Base-by-base conservation (phyloP, 2,888 invertebrate species). In the Apotomis betuletana region DNA sequence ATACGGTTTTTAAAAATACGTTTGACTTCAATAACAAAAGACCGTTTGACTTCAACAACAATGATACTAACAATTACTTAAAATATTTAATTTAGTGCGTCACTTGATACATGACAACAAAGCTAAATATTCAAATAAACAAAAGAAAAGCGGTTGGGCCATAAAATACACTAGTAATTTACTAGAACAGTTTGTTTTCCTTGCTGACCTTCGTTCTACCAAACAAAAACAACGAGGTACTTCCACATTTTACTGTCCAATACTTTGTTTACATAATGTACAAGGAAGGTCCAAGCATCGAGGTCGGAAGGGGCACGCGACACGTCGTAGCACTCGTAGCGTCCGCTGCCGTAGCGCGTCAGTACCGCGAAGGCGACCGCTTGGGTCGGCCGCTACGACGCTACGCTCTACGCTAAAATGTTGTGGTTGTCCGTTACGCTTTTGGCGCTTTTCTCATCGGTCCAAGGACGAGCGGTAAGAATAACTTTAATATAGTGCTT, bases 401-500 rank as follows among this genome's bases (percentile, higher is more conserved):
- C 70, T 74, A 68, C 69, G 79, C 85, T 74, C 76, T 6, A 41
- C 74, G 79, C 85, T 81, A 85, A 83, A 85, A 91, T 92, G 92
- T 91, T 89, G 81, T 81, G 80, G 85, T 85, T 83, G 79, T 84
- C 88, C 77, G 79, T 91, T 78, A 85, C 80, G 83, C 82, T 91
- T 77, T 85, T 92, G 85, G 90, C 90, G 76, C 81, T 92, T 79
- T 83, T 90, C 81, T 90, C 91, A 75, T 83, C 90, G 72, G 90
- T 83, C 81, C 91, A 93, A 89, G 91, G 92, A 89, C 91, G 92
- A 80, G 92, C 92, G 89, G 92, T 93, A 88, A 90, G 91, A 80
- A 82, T 75, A 83, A 78, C 83, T 84, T 49, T 80, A 77, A 70
- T 6, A 41, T 75, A 77, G 6, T 51, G 49, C 51, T 51, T 67